phyloP scores from a whole-genome alignment of 2,797 vertebrate species.

The Scolopax bukidnonensis region DNA sequence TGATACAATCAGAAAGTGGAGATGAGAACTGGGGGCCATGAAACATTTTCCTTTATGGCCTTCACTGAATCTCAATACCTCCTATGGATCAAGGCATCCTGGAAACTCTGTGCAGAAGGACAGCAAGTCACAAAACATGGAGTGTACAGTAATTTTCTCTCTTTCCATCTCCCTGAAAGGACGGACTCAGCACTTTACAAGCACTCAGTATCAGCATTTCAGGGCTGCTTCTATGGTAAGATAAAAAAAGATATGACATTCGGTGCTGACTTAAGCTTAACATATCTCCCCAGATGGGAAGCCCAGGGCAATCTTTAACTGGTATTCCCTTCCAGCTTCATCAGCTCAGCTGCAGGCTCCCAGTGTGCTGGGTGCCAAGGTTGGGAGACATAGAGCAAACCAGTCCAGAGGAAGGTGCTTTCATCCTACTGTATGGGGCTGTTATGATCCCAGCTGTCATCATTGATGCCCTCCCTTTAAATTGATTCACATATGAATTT shows the following conservation, averaged over 20 bases:
- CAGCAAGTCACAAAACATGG: background rate
- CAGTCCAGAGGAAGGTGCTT: background rate
- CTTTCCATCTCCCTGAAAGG: background rate
- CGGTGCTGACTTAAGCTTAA: background rate
- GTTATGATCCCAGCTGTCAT: background rate
- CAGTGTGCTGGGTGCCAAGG: background rate
- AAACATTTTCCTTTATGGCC: background rate
- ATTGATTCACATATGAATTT: background rate
- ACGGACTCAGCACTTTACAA: background rate
- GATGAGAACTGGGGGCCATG: fast-evolving
- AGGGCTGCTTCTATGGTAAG: background rate
- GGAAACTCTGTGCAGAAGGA: background rate
- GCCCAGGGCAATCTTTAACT: background rate
- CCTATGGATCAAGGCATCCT: background rate
- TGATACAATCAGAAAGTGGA: background rate
- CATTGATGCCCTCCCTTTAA: background rate
- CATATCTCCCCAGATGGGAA: background rate
- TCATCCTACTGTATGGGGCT: background rate
- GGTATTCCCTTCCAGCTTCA: background rate
- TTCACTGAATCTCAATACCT: background rate
- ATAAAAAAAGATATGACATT: background rate
- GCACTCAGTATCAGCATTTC: background rate
- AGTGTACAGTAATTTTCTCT: background rate
- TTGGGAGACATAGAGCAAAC: background rate
- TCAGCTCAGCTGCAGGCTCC: background rate